Base-by-base conservation (phyloP, 92 coral and sea anemone species). In the Palythoa grandis region DNA sequence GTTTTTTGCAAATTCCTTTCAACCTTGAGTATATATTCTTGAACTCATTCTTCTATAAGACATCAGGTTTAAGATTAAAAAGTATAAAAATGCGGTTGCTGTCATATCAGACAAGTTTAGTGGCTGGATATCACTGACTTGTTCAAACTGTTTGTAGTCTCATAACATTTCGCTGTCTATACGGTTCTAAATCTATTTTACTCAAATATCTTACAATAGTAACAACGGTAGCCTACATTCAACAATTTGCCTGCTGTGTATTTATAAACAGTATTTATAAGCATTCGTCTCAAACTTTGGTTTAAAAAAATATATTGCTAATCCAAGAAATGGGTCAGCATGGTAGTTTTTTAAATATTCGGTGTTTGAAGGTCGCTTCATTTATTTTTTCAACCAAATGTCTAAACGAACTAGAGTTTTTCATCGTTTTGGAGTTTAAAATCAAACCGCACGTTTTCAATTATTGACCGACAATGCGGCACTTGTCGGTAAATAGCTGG, bases 401-500 rank as follows among this genome's bases (percentile, higher is more conserved):
- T 20, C 6, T 35, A 6, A 53, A 56, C 69, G 70, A 12, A 20
- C 66, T 40, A 58, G 48, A 20, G 25, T 15, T 66, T 80, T 80
- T 70, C 65, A 47, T 61, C 43, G 58, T 23, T 60, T 61, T 65
- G 29, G 19, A 61, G 56, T 20, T 47, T 78, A 39, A 29, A 29
- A 40, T 68, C 74, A 80, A 66, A 70, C 57, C 22, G 43, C 43
- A 15, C 15, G 74, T 80, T 52, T 79, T 65, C 72, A 67, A 61
- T 79, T 79, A 68, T 79, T 63, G 40, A 9, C 48, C 22, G 17
- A 40, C 85, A 80, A 80, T 65, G 29, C 50, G 25, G 39, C 74
- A 47, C 85, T 65, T 65, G 74, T 67, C 85, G 24, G 22, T 80
- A 70, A 78, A 78, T 60, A 78, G 72, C 61, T 29, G 29, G 25